Conservation (phyloP, 2,113 vertebrate species). For the Carettochelys insculpta region DNA sequence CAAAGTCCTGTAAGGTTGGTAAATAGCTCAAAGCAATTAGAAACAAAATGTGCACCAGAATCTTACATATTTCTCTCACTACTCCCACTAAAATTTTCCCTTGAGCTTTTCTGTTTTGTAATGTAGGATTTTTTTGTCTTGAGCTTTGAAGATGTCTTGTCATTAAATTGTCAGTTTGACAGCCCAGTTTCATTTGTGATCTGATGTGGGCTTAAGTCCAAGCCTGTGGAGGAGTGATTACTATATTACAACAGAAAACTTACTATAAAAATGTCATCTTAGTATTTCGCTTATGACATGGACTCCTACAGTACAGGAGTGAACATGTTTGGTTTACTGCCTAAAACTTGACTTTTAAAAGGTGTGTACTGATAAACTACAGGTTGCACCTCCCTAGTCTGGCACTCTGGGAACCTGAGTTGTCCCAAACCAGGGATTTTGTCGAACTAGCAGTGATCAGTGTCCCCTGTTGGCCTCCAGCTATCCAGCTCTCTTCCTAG, state of each 20-base stretch:
- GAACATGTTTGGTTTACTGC: background rate
- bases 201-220: background rate
- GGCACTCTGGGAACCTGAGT: no score
- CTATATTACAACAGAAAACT: background rate
- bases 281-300: background rate
- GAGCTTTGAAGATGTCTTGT: background rate
- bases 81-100: background rate
- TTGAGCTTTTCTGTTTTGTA: background rate
- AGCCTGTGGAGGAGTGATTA: background rate
- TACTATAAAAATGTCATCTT: background rate
- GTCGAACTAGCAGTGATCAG: no score
- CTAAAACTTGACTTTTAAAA: background rate
- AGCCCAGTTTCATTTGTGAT: background rate
- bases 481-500: no score
- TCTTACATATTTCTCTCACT: background rate
- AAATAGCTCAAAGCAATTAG: background rate
- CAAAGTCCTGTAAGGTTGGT: background rate
- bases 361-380: background rate
- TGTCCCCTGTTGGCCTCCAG: no score
- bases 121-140: background rate
- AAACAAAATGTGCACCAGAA: background rate
- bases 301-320: rapidly evolving
- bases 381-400: no score
- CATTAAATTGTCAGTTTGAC: background rate
- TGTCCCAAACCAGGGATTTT: no score